These are phyloP conservation scores for Drosophila repletoides DNA, from an alignment of 1,140 invertebrate species.

Conservation along the genomic window DNA sequence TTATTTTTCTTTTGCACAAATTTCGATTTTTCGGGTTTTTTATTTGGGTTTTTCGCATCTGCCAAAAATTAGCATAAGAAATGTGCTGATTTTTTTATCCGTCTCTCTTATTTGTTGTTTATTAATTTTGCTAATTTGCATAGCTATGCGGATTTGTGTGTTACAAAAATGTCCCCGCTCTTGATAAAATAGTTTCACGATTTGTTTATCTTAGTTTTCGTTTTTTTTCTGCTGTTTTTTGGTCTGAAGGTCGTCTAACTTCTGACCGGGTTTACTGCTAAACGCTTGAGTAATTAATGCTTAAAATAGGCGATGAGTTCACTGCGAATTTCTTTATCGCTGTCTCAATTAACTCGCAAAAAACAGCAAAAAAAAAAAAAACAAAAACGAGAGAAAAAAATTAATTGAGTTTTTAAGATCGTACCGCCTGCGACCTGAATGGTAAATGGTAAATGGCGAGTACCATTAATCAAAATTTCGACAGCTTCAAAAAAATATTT, in stretches of 20 bases:
- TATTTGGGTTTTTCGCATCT: constrained; percentile 62
- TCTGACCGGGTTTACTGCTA: constrained; percentile 37
- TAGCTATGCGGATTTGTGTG: constrained; percentile 75
- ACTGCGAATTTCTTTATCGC: constrained; percentile 38
- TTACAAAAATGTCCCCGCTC: constrained; percentile 58
- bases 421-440: constrained; percentile 36
- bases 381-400: background rate
- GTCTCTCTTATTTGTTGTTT: constrained; percentile 25
- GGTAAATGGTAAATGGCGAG: constrained; percentile 49
- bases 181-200: constrained; percentile 32
- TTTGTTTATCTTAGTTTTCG: constrained; percentile 14
- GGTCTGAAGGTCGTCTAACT: constrained; percentile 66
- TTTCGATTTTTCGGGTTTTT: constrained; percentile 40
- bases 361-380: background rate
- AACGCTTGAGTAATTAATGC: constrained; percentile 38
- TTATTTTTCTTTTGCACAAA: constrained; percentile 50
- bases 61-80: constrained; percentile 79
- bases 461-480: constrained; percentile 68
- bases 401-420: constrained; percentile 14
- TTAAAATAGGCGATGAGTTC: constrained; percentile 79
- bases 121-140: constrained; percentile 60
- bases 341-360: constrained; percentile 9
- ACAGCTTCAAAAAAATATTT: constrained; percentile 2
- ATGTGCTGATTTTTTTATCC: constrained; percentile 65
- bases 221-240: constrained; percentile 4